Evolutionary conservation across 1,140 invertebrate genomes (phyloP).

Genomic region (Hyposmocoma kahamanoa): DNA sequence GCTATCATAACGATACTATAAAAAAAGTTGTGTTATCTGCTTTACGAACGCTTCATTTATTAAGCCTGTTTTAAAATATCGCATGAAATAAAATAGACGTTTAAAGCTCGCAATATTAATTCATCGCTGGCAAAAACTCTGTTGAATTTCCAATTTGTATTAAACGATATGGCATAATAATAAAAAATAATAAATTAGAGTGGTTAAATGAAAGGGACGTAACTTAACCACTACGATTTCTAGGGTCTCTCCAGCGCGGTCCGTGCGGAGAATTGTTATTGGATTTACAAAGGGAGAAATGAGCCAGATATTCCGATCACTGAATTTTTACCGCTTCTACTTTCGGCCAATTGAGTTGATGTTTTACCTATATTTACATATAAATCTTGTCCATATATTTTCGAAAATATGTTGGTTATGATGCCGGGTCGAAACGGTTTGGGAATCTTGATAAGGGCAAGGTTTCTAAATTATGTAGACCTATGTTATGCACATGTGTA

Average conservation of each 20-base stretch:
- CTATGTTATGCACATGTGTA: too few species aligned
- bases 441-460: conserved; percentile 15
- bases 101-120: too few species aligned
- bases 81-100: too few species aligned
- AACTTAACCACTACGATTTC: background rate
- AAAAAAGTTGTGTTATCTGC: too few species aligned
- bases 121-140: too few species aligned
- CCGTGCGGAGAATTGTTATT: conserved; percentile 2
- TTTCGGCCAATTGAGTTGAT: conserved; percentile 5
- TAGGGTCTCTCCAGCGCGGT: background rate
- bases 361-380: conserved; percentile 10
- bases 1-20: too few species aligned
- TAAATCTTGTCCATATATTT: conserved; percentile 10
- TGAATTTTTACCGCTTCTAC: conserved; percentile 1
- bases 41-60: too few species aligned
- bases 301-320: background rate
- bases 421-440: conserved; percentile 5
- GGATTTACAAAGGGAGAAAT: conserved; percentile 1
- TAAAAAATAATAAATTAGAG: too few species aligned
- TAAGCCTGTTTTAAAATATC: too few species aligned
- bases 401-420: conserved; percentile 13
- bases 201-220: too few species aligned
- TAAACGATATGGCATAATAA: too few species aligned
- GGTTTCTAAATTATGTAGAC: conserved; percentile 1
- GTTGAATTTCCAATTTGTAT: too few species aligned